Conservation (phyloP, 2,888 invertebrate species). For the Patella pellucida region DNA sequence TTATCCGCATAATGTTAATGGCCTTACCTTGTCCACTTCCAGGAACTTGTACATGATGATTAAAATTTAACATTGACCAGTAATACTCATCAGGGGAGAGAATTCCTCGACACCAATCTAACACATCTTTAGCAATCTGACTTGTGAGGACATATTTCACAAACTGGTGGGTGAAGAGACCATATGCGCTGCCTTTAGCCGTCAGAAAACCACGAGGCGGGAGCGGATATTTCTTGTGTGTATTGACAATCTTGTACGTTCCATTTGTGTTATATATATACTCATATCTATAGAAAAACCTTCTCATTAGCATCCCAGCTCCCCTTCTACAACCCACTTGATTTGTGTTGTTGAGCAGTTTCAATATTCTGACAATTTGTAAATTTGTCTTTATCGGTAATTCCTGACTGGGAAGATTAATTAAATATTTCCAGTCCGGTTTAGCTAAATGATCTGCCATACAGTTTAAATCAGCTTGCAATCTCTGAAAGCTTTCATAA, state of each 20-base stretch:
- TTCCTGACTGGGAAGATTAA: slow-evolving; percentile 69
- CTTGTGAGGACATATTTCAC: slow-evolving; percentile 62
- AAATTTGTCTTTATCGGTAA: slow-evolving; percentile 67
- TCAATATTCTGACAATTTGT: slow-evolving; percentile 67
- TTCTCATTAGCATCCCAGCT: slow-evolving; percentile 46
- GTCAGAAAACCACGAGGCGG: slow-evolving; percentile 46
- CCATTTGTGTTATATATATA: slow-evolving; percentile 23
- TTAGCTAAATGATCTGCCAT: slow-evolving; percentile 59
- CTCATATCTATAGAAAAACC: slow-evolving; percentile 28
- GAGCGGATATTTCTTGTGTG: slow-evolving; percentile 12
- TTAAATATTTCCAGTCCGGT: slow-evolving; percentile 64
- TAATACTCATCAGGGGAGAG: slow-evolving; percentile 68
- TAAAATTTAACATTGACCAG: slow-evolving; percentile 69
- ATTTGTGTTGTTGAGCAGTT: slow-evolving; percentile 68
- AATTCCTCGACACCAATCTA: slow-evolving; percentile 64
- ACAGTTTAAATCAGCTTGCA: slow-evolving; percentile 69
- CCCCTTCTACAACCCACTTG: slow-evolving; percentile 45
- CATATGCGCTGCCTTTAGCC: slow-evolving; percentile 62
- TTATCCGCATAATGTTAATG: no score
- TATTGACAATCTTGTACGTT: background rate
- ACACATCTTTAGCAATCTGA: slow-evolving; percentile 50
- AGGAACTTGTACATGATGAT: slow-evolving; percentile 59
- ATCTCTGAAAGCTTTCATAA: slow-evolving; percentile 64
- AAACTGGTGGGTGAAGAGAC: slow-evolving; percentile 64
- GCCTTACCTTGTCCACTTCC: slow-evolving; percentile 62